A percentile compares a stretch with the other conserved stretches of the same genome.
Conservation (phyloP, 92 coral and sea anemone genomes). For the Scolanthus callimorphus region DNA sequence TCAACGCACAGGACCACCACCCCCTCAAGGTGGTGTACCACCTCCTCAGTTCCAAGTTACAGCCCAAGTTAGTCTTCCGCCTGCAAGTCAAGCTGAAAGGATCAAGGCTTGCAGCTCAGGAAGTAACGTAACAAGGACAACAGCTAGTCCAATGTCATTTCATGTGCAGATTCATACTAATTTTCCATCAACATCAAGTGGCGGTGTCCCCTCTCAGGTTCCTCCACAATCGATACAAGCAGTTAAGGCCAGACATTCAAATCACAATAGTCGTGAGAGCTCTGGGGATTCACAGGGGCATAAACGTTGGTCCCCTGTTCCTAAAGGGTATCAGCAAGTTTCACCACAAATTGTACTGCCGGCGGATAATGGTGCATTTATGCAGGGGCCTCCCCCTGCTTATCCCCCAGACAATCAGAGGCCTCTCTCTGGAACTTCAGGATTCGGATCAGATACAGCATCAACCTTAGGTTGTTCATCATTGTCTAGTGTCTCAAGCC, state of each 20-base stretch:
- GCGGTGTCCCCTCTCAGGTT: constrained; percentile 16
- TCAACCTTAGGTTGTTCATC: constrained; percentile 41
- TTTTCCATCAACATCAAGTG: constrained; percentile 33
- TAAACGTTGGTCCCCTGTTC: constrained; percentile 34
- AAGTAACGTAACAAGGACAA: constrained; percentile 29
- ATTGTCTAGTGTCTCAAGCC: constrained; percentile 48
- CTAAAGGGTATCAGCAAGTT: constrained; percentile 12
- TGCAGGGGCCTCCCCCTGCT: constrained; percentile 74
- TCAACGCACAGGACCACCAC: constrained; percentile 28
- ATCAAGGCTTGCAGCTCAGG: constrained; percentile 11
- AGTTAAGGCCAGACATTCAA: constrained; percentile 13
- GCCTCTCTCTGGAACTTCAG: constrained; percentile 42
- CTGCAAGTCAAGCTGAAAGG: constrained; percentile 29
- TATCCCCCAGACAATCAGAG: constrained; percentile 68
- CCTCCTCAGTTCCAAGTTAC: constrained; percentile 94
- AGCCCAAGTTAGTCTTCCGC: constrained; percentile 69
- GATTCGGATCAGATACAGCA: constrained; percentile 26
- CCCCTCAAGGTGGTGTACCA: constrained; percentile 26
- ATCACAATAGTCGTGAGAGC: constrained; percentile 33
- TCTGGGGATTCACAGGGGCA: constrained; percentile 28
- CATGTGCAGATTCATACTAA: constrained; percentile 78
- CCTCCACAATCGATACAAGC: constrained; percentile 36
- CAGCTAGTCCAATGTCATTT: constrained; percentile 77
- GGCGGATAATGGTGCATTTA: constrained; percentile 1
- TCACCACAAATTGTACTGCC: constrained; percentile 27